Base-by-base conservation (phyloP, 2,888 invertebrate species). In the Augochlorella aurata region DNA sequence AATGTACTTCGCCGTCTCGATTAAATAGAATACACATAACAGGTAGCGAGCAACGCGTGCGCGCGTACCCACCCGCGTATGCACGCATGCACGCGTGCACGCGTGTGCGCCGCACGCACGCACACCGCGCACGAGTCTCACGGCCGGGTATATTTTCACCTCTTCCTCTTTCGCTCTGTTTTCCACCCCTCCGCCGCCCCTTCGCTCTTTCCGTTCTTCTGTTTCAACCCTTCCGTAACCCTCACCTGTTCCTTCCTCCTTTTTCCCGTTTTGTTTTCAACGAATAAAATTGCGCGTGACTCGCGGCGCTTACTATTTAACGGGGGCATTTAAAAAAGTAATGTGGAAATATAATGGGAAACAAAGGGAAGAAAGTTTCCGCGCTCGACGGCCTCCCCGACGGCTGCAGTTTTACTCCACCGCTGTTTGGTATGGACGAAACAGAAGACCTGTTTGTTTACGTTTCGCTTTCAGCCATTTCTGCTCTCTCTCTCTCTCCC, bases 351-450 rank as follows among this genome's bases (percentile, higher is more conserved):
- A 84, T 88, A 87, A 87, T 84, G 84, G 82, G 80, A 83, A 58
- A 87, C 84, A 85, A 86, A 82, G 84, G 85, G 76, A 87, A 85
- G 87, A 87, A 89, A 90, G 83, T 90, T 90, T 88, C 83, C 83
- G 84, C 82, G 84, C 79, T 82, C 78, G 85, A n/a, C 61, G 79
- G 74, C 73, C 63, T 58, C 58, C 7, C 68, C 70, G 67, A 84
- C 81, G 74, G 79, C 81, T 82, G 81, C 84, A 88, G 86, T 90
- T 90, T 90, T 89, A 90, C 91, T 89, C 89, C 84, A 86, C 85
- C 85, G 88, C 90, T 90, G 90, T 89, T 89, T 87, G 89, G 89
- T 90, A 88, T 90, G 89, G 89, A 89, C 90, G 89, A 90, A 90
- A 50, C 68, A 68, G 68, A 89, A 89, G 89, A 90, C 90, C 90